Conservation (phyloP, 2,113 vertebrate species). For the Sus scrofa region T2T-Sscrofa CM000812.6:5032501-5033000, state of each 20-base stretch:
- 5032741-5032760: not conserved
- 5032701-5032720: not conserved
- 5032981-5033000: fast-evolving
- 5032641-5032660: not conserved
- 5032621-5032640: not conserved
- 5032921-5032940: too few relatives aligned
- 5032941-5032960: fast-evolving
- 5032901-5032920: not conserved
- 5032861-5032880: not conserved
- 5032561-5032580: not conserved
- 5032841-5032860: not conserved
- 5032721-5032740: too few relatives aligned
- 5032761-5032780: fast-evolving
- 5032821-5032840: not conserved
- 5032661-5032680: not conserved
- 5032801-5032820: fast-evolving
- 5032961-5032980: fast-evolving
- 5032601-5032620: not conserved
- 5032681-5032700: not conserved
- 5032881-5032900: not conserved
- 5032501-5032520: not conserved
- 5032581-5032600: not conserved
- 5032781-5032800: not conserved
- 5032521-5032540: not conserved
- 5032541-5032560: not conserved